A percentile compares a stretch with the other conserved stretches of the same genome.
These are phyloP conservation scores for Heliconius nattereri DNA, from an alignment of 1,140 invertebrate species.

Conservation along the genomic window DNA sequence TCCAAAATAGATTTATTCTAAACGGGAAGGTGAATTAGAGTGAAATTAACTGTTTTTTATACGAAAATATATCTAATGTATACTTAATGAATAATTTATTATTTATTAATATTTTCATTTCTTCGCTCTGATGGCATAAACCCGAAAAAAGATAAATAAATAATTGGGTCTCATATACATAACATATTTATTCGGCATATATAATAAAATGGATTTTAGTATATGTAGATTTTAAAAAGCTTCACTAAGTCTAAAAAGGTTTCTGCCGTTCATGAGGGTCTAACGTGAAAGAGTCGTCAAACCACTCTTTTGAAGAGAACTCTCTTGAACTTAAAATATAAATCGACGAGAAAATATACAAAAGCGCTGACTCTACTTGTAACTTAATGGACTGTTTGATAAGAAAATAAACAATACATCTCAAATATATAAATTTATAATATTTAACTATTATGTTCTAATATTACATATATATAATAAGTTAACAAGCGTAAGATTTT, in stretches of 20 bases:
- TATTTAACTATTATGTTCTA: not conserved
- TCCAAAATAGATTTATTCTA: not conserved
- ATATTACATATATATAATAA: no score
- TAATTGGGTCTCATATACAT: no score
- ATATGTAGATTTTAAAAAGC: not conserved
- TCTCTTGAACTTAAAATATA: constrained; percentile 14
- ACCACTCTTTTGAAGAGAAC: not conserved
- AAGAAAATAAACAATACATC: not conserved
- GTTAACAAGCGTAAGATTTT: no score
- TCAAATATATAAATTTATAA: not conserved
- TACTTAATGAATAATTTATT: no score
- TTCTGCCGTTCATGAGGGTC: not conserved
- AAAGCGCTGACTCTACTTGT: not conserved
- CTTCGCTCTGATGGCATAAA: no score
- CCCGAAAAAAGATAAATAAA: no score
- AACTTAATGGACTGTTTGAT: not conserved
- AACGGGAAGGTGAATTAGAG: not conserved
- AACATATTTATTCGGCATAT: no score
- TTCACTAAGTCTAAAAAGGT: not conserved
- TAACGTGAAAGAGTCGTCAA: not conserved
- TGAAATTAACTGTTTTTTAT: not conserved
- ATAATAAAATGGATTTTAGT: no score
- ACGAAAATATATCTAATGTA: not conserved
- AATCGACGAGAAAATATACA: not conserved
- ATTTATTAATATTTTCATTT: no score